phyloP scores from a whole-genome alignment of 2,113 vertebrate genomes.

The Pachycephala philippinensis region DNA sequence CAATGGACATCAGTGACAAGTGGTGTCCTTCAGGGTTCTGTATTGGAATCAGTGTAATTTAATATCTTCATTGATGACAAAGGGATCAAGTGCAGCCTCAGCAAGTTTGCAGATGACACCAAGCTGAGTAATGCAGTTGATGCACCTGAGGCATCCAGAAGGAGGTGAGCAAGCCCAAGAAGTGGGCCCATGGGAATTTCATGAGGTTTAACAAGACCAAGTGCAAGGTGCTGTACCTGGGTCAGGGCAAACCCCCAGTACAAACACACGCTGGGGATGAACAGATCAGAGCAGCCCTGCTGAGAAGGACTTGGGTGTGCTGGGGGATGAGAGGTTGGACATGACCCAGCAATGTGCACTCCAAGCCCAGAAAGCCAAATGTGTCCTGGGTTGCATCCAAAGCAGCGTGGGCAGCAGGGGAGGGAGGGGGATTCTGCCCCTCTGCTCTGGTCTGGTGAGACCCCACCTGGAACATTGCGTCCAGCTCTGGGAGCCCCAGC shows the following conservation, averaged over 20 bases:
- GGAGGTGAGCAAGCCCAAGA: background rate
- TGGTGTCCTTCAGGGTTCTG: background rate
- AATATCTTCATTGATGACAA: background rate
- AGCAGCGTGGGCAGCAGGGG: fast-evolving
- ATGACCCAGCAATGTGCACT: no score
- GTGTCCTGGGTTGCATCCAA: background rate
- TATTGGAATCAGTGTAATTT: background rate
- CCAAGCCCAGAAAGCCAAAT: fast-evolving
- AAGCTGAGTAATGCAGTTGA: background rate
- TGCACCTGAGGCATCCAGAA: background rate
- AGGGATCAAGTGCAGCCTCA: background rate
- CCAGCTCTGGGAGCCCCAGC: background rate
- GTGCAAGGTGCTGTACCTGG: background rate
- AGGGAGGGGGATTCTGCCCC: background rate
- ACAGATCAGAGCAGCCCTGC: no score
- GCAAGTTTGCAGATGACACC: background rate
- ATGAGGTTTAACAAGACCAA: background rate
- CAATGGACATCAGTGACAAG: background rate
- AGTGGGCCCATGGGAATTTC: background rate
- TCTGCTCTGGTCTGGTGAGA: background rate
- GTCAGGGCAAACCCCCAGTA: fast-evolving
- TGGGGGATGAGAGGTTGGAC: background rate
- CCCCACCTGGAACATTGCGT: fast-evolving
- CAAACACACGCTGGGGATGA: background rate
- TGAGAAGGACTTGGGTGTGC: background rate